These are phyloP conservation scores for Channa maculata DNA, from an alignment of 2,113 vertebrate genomes.

Conservation along the genomic window DNA sequence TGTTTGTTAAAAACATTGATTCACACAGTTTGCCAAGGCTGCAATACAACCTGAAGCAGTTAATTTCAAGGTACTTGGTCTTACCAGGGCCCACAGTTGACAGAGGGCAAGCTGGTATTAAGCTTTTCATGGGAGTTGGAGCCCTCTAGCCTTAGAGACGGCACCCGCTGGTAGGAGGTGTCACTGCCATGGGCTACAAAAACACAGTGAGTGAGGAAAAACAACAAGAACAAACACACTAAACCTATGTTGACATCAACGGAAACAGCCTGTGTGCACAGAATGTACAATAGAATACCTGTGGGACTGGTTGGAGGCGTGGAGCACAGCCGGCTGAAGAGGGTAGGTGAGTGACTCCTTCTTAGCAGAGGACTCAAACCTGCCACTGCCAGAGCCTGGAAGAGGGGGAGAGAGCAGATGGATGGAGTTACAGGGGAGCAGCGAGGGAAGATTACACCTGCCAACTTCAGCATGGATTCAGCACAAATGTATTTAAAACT, in stretches of 20 bases:
- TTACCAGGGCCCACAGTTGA: conserved; percentile 88
- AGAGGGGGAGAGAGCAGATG: conserved; percentile 30
- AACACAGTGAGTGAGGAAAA: neutral
- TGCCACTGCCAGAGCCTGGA: conserved; percentile 91
- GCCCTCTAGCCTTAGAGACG: conserved; percentile 88
- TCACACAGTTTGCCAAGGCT: neutral
- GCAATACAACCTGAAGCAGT: neutral
- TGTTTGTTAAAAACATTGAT: neutral
- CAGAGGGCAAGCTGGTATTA: conserved; percentile 95
- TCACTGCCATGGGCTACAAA: conserved; percentile 78
- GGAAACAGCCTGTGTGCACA: neutral
- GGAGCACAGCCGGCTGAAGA: conserved; percentile 87
- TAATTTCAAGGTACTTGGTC: neutral
- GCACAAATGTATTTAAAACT: neutral
- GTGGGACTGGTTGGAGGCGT: conserved; percentile 89
- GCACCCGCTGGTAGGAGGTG: conserved; percentile 82
- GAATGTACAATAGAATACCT: conserved; percentile 57
- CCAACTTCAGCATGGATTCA: neutral
- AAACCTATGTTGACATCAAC: neutral
- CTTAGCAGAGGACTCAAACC: conserved; percentile 94
- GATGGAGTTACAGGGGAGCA: neutral
- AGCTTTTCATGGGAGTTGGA: conserved; percentile 92
- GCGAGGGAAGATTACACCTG: neutral
- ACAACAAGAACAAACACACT: neutral
- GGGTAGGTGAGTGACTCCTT: conserved; percentile 93